Conservation (phyloP, 2,888 invertebrate genomes). For the Ypsolopha sequella region DNA sequence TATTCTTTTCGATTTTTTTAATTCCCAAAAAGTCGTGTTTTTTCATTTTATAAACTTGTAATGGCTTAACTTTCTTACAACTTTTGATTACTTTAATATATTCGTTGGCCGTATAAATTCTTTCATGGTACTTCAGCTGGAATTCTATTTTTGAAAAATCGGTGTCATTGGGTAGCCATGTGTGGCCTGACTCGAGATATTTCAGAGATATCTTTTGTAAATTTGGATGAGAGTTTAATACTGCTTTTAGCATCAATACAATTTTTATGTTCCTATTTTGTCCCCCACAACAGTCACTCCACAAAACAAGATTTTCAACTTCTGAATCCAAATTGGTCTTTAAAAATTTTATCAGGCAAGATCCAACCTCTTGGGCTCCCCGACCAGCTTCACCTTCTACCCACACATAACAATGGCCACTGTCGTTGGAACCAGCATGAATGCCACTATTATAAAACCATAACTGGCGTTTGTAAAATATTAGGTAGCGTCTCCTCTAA, state of each 20-base stretch:
- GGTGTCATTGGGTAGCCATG: too few relatives aligned
- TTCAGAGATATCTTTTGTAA: too few relatives aligned
- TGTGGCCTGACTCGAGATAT: too few relatives aligned
- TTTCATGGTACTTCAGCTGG: too few relatives aligned
- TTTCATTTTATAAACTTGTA: too few relatives aligned
- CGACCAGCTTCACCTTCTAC: slow-evolving; percentile 11
- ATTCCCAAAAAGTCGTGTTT: too few relatives aligned
- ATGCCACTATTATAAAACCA: slow-evolving; percentile 11
- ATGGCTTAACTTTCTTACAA: too few relatives aligned
- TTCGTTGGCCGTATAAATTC: too few relatives aligned
- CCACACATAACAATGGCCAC: slow-evolving; percentile 10
- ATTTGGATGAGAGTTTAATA: too few relatives aligned
- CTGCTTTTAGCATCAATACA: slow-evolving; percentile 9
- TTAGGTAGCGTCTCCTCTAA: slow-evolving; percentile 8
- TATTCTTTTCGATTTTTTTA: too few relatives aligned
- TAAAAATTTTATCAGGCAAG: slow-evolving; percentile 9
- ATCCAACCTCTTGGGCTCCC: slow-evolving; percentile 12
- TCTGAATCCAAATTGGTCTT: background rate
- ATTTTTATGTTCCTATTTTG: slow-evolving; percentile 13
- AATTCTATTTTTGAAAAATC: too few relatives aligned
- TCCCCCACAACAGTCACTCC: slow-evolving; percentile 12
- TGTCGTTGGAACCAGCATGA: slow-evolving; percentile 6
- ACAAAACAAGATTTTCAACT: slow-evolving; percentile 6
- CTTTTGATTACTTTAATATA: too few relatives aligned
- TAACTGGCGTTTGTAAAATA: slow-evolving; percentile 10